Percentiles rank a stretch among this genome's conserved stretches.
These are phyloP conservation scores for Phaenicophaeus curvirostris DNA, from an alignment of 2,797 vertebrate genomes.

Conservation along the genomic window DNA sequence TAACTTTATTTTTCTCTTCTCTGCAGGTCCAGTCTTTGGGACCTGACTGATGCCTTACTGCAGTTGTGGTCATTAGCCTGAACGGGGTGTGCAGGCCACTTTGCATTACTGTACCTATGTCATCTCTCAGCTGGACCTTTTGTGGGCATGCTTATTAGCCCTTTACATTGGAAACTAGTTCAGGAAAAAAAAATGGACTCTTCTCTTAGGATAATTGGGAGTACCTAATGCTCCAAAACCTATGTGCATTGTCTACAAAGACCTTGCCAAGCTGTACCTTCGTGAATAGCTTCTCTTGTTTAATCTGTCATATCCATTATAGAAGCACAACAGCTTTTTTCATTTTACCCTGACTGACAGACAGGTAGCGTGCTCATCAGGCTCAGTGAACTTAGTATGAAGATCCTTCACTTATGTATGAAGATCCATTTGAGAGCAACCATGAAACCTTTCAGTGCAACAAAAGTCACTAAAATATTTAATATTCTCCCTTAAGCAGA, in stretches of 20 bases:
- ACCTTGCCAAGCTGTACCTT: not conserved
- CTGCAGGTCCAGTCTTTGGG: not conserved
- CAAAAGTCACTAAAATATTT: not conserved
- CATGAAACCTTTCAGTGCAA: not conserved
- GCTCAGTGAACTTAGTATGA: not conserved
- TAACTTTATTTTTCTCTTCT: not conserved
- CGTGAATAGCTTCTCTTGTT: not conserved
- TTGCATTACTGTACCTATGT: not conserved
- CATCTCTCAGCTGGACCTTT: not conserved
- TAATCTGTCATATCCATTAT: not conserved
- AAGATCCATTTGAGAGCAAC: not conserved
- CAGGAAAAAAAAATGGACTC: not conserved
- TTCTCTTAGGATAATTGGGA: rapidly evolving
- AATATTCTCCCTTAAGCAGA: not conserved
- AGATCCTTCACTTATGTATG: not conserved
- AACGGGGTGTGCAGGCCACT: not conserved
- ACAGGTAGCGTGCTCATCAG: not conserved
- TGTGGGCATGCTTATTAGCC: not conserved
- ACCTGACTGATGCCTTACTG: not conserved
- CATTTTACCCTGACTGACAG: not conserved
- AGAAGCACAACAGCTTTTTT: not conserved
- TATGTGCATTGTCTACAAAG: not conserved
- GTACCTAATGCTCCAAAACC: not conserved
- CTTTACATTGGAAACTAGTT: not conserved
- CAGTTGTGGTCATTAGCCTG: not conserved